Evolutionary conservation across 37 sponge, comb jelly and placozoan species (phyloP), one percentile per base, ranked within the genome.

Genomic region (Haliclona indistincta): DNA sequence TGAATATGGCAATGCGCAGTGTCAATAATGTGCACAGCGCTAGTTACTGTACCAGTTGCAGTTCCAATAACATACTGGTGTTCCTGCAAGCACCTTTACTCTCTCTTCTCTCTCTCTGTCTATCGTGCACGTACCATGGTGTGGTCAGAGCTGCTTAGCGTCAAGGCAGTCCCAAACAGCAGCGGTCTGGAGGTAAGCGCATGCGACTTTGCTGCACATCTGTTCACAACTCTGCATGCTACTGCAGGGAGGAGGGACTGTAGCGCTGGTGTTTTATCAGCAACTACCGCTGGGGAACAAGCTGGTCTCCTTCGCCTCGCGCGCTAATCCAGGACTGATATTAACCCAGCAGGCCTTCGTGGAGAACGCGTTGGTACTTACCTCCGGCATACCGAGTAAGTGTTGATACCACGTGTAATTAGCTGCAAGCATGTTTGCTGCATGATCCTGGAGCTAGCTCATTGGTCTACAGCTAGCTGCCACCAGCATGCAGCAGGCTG

Each of bases 141-240:
- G 36, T 42, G 65, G 54, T 15, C 62, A 83, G 89, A 33, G 1
- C 39, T 83, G 1, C 29, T 82, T 64, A 41, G 32, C n/a, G 68
- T 88, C 58, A 79, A 83, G 75, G 67, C 80, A 20, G 37, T 76
- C 28, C 89, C 89, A 17, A 74, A 68, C 56, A 34, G 29, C 65
- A 84, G 84, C 32, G 80, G 84, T 23, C 61, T 78, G n/a, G 84
- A 89, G 89, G 89, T 89, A 37, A 68, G 89, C 38, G 19, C 6
- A 8, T 47, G 52, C 5, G 29, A 7, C 45, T 28, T 5, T 41
- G 64, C 38, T 60, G 22, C n/a, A 25, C 40, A 29, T 8, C 60
- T 73, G 15, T 25, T 6, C 40, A 34, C n/a, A 22, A 30, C 20
- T 40, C n/a, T 75, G 1, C 22, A 22, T 6, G 17, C 47, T 41